Evolutionary conservation across 2,888 invertebrate genomes (phyloP).

Genomic region (Ischnura elegans): DNA sequence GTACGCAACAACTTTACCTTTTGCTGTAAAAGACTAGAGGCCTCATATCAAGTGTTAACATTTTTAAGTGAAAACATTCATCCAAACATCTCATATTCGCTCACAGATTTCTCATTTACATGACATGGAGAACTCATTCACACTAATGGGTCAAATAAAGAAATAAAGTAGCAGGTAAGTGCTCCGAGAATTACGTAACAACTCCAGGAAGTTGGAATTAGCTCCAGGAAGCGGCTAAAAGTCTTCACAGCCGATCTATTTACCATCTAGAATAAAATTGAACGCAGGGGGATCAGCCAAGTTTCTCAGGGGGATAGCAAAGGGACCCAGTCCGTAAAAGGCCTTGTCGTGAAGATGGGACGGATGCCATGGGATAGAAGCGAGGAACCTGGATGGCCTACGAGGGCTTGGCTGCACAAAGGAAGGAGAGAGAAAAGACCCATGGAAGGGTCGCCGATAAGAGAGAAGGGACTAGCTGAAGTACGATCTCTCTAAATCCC

Average conservation of each 20-base stretch:
- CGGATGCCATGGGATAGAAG: neutral
- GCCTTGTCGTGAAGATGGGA: neutral
- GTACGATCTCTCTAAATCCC: slow-evolving; percentile 19
- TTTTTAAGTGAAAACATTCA: too few species aligned
- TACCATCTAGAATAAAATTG: neutral
- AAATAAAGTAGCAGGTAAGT: too few species aligned
- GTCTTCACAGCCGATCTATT: neutral
- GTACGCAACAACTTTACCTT: too few species aligned
- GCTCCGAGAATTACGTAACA: too few species aligned
- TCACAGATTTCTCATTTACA: too few species aligned
- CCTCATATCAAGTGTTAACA: too few species aligned
- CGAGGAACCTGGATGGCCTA: neutral
- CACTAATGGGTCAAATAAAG: too few species aligned
- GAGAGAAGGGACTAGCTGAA: neutral
- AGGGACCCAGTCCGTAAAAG: neutral
- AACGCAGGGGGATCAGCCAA: too few species aligned
- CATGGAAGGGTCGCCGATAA: neutral
- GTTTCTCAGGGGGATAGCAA: neutral
- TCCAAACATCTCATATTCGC: too few species aligned
- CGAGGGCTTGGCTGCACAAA: neutral
- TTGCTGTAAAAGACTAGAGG: too few species aligned
- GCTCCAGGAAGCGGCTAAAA: neutral
- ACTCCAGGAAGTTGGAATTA: too few species aligned
- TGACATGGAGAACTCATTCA: too few species aligned
- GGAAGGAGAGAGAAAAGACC: neutral